Evolutionary conservation across 2,888 invertebrate species (phyloP).

Genomic region (Heliconius cydno): DNA sequence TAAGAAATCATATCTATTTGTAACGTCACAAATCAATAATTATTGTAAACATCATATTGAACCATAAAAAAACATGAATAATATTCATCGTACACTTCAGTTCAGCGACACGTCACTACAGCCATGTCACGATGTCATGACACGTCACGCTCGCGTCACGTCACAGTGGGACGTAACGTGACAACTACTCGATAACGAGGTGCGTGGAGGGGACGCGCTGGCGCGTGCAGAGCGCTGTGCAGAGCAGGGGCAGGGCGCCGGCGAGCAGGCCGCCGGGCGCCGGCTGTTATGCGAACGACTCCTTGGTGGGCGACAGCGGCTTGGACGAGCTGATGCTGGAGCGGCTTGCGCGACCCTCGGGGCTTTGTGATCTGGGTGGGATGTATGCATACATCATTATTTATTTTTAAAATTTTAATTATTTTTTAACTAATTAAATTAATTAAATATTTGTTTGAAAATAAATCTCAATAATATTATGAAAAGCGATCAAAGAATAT

Average conservation of each 20-base stretch:
- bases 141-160: conserved; percentile 11
- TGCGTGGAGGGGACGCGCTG: conserved; percentile 63
- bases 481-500: too few species aligned
- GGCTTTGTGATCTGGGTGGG: conserved; percentile 66
- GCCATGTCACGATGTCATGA: background rate
- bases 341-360: conserved; percentile 74
- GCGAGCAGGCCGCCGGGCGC: conserved; percentile 65
- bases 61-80: conserved; percentile 16
- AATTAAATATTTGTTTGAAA: too few species aligned
- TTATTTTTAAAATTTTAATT: too few species aligned
- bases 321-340: conserved; percentile 70
- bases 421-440: too few species aligned
- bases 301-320: conserved; percentile 70
- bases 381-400: background rate
- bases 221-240: conserved; percentile 74
- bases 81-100: conserved; percentile 24
- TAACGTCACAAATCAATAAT: conserved; percentile 14
- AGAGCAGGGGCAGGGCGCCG: conserved; percentile 70
- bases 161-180: background rate
- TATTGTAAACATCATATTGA: conserved; percentile 16
- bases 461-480: too few species aligned
- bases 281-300: conserved; percentile 77
- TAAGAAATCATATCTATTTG: background rate
- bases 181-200: conserved; percentile 58
- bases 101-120: conserved; percentile 8